Evolutionary conservation across 2,888 invertebrate genomes (phyloP).

Genomic region (Helicoverpa assulta): DNA sequence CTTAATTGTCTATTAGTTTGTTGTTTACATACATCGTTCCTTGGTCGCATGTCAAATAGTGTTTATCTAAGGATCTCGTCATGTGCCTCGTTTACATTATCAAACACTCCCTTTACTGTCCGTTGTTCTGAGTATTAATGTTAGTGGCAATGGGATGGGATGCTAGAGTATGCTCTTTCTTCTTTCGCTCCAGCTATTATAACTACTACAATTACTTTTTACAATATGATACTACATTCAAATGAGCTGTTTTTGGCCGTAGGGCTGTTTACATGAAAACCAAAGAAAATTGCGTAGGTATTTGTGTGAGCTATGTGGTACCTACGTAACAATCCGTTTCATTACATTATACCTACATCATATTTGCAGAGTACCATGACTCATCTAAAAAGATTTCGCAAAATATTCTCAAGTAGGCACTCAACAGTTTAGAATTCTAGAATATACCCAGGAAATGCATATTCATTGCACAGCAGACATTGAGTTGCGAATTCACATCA

Average conservation of each 20-base stretch:
- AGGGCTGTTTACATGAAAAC: background rate
- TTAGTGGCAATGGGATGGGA: background rate
- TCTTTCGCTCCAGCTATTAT: background rate
- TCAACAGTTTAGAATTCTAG: slow-evolving; percentile 18
- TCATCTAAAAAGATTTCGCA: slow-evolving; percentile 13
- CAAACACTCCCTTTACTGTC: slow-evolving; percentile 1
- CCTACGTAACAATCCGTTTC: background rate
- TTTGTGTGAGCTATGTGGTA: background rate
- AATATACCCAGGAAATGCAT: slow-evolving; percentile 52
- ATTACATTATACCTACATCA: background rate
- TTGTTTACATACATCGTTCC: slow-evolving; percentile 48
- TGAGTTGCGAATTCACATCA: slow-evolving; percentile 49
- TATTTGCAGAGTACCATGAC: slow-evolving; percentile 13
- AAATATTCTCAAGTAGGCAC: slow-evolving; percentile 8
- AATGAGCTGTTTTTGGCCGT: no score
- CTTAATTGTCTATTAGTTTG: slow-evolving; percentile 55
- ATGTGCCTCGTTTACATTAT: slow-evolving; percentile 42
- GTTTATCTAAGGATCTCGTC: slow-evolving; percentile 34
- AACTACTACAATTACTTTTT: background rate
- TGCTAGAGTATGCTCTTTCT: background rate
- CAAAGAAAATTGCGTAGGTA: background rate
- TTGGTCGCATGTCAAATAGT: slow-evolving; percentile 50
- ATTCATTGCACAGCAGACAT: slow-evolving; percentile 52
- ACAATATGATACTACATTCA: background rate
- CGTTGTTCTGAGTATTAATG: background rate